These are phyloP conservation scores for Cyclargus thomasi DNA, from an alignment of 1,140 invertebrate species.

Conservation along the genomic window DNA sequence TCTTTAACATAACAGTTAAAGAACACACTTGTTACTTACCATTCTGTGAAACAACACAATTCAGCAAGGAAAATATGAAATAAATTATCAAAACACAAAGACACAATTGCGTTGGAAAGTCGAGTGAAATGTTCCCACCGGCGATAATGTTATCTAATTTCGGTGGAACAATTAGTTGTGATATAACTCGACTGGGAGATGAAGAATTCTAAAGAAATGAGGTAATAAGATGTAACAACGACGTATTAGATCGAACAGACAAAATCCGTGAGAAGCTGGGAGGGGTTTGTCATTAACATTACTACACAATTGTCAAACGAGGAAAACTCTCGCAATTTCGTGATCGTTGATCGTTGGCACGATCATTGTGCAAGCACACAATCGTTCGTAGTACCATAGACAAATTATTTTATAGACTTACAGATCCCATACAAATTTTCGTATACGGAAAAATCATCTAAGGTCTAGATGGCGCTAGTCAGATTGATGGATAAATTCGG, in stretches of 20 bases:
- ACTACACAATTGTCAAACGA: no score
- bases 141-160: slow-evolving; percentile 47
- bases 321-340: no score
- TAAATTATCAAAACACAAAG: slow-evolving; percentile 7
- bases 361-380: no score
- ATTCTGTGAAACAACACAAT: not conserved
- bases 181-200: slow-evolving; percentile 21
- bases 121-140: slow-evolving; percentile 42
- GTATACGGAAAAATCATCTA: no score
- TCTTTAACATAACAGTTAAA: not conserved
- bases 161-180: slow-evolving; percentile 41
- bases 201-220: not conserved
- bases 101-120: slow-evolving; percentile 37
- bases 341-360: no score
- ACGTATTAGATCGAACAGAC: not conserved
- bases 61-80: not conserved
- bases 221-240: slow-evolving; percentile 10
- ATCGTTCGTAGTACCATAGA: no score
- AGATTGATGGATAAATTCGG: no score
- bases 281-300: no score
- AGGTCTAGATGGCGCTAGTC: no score
- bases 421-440: no score
- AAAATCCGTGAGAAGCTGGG: no score
- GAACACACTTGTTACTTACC: not conserved
- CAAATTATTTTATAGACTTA: no score